Conservation (phyloP, 2,113 vertebrate genomes). For the pig (Sus scrofa) region T2T-Sscrofa CM000818.6:107458501-107459000, state of each 20-base stretch:
- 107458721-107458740: neutral
- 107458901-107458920: neutral
- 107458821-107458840: neutral
- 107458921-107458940: neutral
- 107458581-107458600: neutral
- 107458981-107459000: neutral
- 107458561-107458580: neutral
- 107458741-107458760: neutral
- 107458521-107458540: neutral
- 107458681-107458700: neutral
- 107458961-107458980: neutral
- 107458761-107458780: neutral
- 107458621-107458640: neutral
- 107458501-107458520: constrained; percentile 46
- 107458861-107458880: neutral
- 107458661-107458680: neutral
- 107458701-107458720: constrained; percentile 48
- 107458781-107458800: neutral
- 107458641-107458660: neutral
- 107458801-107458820: neutral
- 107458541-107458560: neutral
- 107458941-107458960: neutral
- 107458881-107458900: neutral
- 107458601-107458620: neutral
- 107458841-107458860: neutral